A percentile compares a stretch with the other conserved stretches of the same genome.
phyloP scores from a whole-genome alignment of 1,140 invertebrate genomes.

The Anastatus disparis region DNA sequence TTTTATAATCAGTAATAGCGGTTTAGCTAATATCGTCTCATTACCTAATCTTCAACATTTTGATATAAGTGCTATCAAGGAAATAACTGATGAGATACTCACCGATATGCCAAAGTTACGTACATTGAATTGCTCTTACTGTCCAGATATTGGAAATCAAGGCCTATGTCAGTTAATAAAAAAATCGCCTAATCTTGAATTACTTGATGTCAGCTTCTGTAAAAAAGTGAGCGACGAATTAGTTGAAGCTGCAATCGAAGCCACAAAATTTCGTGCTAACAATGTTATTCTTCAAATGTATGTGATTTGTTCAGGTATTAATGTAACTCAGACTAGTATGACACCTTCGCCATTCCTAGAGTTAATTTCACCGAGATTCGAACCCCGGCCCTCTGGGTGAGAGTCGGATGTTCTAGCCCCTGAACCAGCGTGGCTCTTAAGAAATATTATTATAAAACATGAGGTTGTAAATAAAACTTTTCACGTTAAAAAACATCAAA shows the following conservation, averaged over 20 bases:
- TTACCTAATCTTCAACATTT: slow-evolving; percentile 50
- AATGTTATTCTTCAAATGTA: slow-evolving; percentile 51
- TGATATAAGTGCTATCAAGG: slow-evolving; percentile 44
- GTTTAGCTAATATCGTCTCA: slow-evolving; percentile 43
- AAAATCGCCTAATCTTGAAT: slow-evolving; percentile 44
- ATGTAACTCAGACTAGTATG: no score
- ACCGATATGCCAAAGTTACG: slow-evolving; percentile 43
- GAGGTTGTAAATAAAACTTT: no score
- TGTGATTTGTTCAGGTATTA: slow-evolving; percentile 43
- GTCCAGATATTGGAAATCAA: slow-evolving; percentile 42
- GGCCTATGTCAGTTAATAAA: slow-evolving; percentile 45
- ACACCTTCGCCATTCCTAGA: no score
- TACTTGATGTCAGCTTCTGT: slow-evolving; percentile 51
- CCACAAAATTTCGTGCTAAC: slow-evolving; percentile 46
- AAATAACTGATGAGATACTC: slow-evolving; percentile 46
- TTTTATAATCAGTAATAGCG: slow-evolving; percentile 39
- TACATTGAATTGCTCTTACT: slow-evolving; percentile 47
- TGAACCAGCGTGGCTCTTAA: no score
- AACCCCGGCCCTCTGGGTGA: no score
- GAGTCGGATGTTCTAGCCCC: no score
- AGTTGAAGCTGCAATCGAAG: slow-evolving; percentile 44
- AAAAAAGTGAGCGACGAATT: slow-evolving; percentile 41
- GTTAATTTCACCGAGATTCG: no score
- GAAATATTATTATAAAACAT: no score
- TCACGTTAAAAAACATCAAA: no score